Evolutionary conservation across 1,140 invertebrate species (phyloP).

Genomic region (Eubasilissa regina): DNA sequence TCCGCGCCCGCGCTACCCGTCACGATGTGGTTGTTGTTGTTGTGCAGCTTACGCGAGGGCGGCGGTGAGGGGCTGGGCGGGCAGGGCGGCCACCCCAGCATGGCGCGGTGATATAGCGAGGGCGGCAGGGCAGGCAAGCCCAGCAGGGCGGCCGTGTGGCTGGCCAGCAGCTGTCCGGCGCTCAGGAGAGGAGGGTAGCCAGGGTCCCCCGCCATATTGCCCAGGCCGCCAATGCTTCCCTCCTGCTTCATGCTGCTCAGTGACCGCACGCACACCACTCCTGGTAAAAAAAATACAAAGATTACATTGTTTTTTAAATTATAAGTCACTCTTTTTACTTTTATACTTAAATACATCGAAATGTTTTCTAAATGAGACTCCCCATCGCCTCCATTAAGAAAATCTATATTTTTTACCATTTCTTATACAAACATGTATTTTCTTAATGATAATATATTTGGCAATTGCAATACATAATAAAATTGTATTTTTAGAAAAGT

Average conservation of each 20-base stretch:
- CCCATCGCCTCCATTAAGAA: too few species aligned
- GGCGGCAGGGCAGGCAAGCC: slow-evolving; percentile 69
- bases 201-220: slow-evolving; percentile 64
- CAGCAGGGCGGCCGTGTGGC: slow-evolving; percentile 68
- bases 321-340: too few species aligned
- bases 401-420: too few species aligned
- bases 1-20: slow-evolving; percentile 50
- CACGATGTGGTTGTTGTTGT: slow-evolving; percentile 59
- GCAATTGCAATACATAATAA: too few species aligned
- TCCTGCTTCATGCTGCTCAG: slow-evolving; percentile 70
- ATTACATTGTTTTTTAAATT: too few species aligned
- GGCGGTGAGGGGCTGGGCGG: slow-evolving; percentile 54
- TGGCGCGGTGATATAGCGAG: slow-evolving; percentile 69
- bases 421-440: too few species aligned
- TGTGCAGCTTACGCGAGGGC: slow-evolving; percentile 30
- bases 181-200: slow-evolving; percentile 67
- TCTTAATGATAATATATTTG: too few species aligned
- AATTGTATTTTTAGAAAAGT: too few species aligned
- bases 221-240: slow-evolving; percentile 8
- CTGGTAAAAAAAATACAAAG: slow-evolving; percentile 61
- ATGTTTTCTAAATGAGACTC: background rate
- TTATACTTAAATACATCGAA: background rate
- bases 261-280: slow-evolving; percentile 69
- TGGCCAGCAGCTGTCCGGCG: slow-evolving; percentile 68
- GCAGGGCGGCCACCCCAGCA: slow-evolving; percentile 62